Evolutionary conservation across 2,797 vertebrate species (phyloP).

Genomic region (Aphelocoma californica): DNA sequence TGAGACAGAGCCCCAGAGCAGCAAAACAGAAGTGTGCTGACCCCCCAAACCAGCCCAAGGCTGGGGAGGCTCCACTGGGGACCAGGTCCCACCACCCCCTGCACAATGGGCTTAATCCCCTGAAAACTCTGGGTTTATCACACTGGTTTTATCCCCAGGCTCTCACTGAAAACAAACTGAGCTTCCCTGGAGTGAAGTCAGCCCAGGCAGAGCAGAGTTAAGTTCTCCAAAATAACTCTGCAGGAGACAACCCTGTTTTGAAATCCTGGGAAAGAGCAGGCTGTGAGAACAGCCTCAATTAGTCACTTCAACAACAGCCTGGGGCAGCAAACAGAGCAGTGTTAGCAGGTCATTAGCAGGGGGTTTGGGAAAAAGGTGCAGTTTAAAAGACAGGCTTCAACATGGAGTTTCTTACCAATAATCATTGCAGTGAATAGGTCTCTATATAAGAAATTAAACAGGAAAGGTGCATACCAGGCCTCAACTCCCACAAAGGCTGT

Average conservation of each 20-base stretch:
- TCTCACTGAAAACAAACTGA: neutral
- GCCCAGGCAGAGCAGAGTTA: neutral
- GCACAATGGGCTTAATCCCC: neutral
- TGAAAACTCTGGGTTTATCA: neutral
- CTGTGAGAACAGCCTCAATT: neutral
- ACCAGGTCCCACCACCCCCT: neutral
- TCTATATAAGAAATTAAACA: constrained; percentile 91
- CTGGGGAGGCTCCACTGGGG: neutral
- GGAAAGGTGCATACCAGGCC: constrained; percentile 90
- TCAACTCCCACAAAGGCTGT: constrained; percentile 95
- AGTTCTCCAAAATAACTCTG: neutral
- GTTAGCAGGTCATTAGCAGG: neutral
- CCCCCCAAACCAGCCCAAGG: neutral
- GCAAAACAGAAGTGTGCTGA: neutral
- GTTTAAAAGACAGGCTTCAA: constrained; percentile 72
- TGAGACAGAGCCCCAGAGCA: neutral
- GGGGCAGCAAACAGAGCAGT: neutral
- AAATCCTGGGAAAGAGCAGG: neutral
- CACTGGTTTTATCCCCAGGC: neutral
- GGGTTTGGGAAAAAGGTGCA: constrained; percentile 36
- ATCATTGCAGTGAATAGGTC: constrained; percentile 97
- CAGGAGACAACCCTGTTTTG: neutral
- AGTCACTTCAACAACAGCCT: neutral
- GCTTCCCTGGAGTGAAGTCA: neutral
- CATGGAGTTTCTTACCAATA: constrained; percentile 85